phyloP scores from a whole-genome alignment of 2,797 vertebrate genomes.

The Spondyliosoma cantharus region DNA sequence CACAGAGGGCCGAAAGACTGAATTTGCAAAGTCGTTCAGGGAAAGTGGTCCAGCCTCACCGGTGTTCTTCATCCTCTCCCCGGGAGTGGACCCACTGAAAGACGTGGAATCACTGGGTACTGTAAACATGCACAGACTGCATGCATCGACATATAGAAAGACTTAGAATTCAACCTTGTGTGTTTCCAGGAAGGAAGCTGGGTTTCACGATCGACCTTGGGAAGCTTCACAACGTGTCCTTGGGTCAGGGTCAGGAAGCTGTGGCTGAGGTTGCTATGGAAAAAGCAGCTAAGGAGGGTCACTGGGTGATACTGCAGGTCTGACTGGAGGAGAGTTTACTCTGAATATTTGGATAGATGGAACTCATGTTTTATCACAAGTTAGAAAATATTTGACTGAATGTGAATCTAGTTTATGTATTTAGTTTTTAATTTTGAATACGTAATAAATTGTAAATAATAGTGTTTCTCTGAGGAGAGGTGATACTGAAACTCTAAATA shows the following conservation, averaged over 20 bases:
- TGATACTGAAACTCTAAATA: not conserved
- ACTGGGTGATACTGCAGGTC: conserved; percentile 93
- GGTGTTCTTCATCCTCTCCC: conserved; percentile 83
- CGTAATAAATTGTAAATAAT: not conserved
- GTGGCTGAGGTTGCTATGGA: conserved; percentile 88
- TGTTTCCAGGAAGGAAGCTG: conserved; percentile 83
- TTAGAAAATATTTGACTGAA: not conserved
- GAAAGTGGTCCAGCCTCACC: conserved; percentile 82
- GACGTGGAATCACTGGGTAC: conserved; percentile 84
- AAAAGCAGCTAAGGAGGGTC: conserved; percentile 90
- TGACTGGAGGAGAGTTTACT: conserved; percentile 13
- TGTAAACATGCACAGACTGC: not conserved
- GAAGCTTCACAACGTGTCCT: conserved; percentile 88
- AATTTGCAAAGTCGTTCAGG: conserved; percentile 85
- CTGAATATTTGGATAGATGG: not conserved
- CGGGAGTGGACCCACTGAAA: conserved; percentile 82
- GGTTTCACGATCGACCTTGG: conserved; percentile 89
- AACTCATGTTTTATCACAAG: not conserved
- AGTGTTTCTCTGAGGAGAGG: not conserved
- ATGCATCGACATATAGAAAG: not conserved
- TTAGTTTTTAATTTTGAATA: not conserved
- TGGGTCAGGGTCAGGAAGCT: conserved; percentile 91
- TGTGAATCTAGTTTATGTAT: not conserved
- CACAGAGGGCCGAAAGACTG: conserved; percentile 83
- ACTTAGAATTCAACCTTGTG: not conserved